Evolutionary conservation across 2,888 invertebrate genomes (phyloP).

Genomic region (Osmoderma eremita): DNA sequence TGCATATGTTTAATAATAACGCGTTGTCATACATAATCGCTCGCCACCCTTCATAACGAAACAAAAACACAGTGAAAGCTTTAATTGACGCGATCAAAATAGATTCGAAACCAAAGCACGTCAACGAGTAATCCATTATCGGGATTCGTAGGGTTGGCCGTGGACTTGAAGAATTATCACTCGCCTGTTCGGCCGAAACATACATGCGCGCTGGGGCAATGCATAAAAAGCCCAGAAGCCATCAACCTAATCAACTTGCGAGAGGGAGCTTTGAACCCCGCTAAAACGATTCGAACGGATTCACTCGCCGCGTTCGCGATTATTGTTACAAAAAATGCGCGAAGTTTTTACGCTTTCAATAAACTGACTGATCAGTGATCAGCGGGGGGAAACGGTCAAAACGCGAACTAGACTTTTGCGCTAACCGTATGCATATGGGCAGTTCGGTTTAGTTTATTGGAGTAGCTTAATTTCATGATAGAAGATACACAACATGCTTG

Average conservation of each 20-base stretch:
- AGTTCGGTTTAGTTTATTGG: constrained; percentile 8
- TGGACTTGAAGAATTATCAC: constrained; percentile 1
- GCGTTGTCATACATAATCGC: too few relatives aligned
- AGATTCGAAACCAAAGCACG: not conserved
- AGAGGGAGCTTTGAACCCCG: too few relatives aligned
- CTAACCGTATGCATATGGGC: not conserved
- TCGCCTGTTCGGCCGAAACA: not conserved
- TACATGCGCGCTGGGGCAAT: constrained; percentile 8
- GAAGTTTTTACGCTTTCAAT: too few relatives aligned
- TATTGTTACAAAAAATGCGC: too few relatives aligned
- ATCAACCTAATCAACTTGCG: too few relatives aligned
- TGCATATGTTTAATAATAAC: too few relatives aligned
- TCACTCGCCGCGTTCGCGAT: too few relatives aligned
- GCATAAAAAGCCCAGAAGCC: too few relatives aligned
- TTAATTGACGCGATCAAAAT: not conserved
- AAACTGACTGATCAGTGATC: too few relatives aligned
- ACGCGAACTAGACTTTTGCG: not conserved
- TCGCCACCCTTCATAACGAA: not conserved
- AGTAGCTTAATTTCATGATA: not conserved
- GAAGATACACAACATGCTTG: not conserved
- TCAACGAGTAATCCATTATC: constrained; percentile 16
- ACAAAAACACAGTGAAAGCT: not conserved
- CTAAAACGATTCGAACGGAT: too few relatives aligned
- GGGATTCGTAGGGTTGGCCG: not conserved
- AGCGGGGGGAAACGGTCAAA: not conserved